A percentile compares a stretch with the other conserved stretches of the same genome.
Conservation (phyloP, 2,113 vertebrate species). For the Romanogobio albipinnatus region DNA sequence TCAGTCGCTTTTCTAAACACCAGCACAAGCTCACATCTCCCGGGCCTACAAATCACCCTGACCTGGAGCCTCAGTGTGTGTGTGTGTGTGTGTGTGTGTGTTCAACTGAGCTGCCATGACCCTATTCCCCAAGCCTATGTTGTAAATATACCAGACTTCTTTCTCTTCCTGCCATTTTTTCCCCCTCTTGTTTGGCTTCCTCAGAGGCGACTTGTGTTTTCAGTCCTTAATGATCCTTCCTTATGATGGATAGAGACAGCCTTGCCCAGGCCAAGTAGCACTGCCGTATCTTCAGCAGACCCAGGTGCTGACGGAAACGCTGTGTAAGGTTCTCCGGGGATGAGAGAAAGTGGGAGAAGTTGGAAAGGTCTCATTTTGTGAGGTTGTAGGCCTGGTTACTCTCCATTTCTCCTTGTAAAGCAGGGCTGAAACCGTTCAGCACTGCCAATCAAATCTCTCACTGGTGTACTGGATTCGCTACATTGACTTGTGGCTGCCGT, state of each 20-base stretch:
- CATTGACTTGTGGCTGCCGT: background rate
- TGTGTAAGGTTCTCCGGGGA: slow-evolving; percentile 27
- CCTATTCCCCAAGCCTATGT: slow-evolving; percentile 23
- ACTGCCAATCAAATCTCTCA: background rate
- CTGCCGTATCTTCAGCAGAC: slow-evolving; percentile 18
- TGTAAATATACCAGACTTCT: slow-evolving; percentile 44
- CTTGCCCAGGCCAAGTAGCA: slow-evolving; percentile 19
- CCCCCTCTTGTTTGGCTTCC: slow-evolving; percentile 23
- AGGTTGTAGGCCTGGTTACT: slow-evolving; percentile 20
- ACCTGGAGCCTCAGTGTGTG: slow-evolving; percentile 1
- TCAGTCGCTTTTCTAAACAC: slow-evolving; percentile 64
- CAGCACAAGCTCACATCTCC: slow-evolving; percentile 64
- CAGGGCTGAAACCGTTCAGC: background rate
- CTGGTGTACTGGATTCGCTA: background rate
- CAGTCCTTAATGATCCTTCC: slow-evolving; percentile 39
- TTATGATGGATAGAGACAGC: slow-evolving; percentile 32
- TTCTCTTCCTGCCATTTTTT: slow-evolving; percentile 20
- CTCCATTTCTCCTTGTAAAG: background rate
- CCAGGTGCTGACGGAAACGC: slow-evolving; percentile 20
- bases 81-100: slow-evolving; percentile 42
- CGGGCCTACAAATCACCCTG: slow-evolving; percentile 60
- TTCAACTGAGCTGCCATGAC: slow-evolving; percentile 43
- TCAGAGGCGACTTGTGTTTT: slow-evolving; percentile 34
- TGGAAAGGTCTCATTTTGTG: slow-evolving; percentile 9
- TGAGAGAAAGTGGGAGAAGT: slow-evolving; percentile 24